Evolutionary conservation across 1,140 invertebrate genomes (phyloP).

Genomic region (Brachionus paranguensis): DNA sequence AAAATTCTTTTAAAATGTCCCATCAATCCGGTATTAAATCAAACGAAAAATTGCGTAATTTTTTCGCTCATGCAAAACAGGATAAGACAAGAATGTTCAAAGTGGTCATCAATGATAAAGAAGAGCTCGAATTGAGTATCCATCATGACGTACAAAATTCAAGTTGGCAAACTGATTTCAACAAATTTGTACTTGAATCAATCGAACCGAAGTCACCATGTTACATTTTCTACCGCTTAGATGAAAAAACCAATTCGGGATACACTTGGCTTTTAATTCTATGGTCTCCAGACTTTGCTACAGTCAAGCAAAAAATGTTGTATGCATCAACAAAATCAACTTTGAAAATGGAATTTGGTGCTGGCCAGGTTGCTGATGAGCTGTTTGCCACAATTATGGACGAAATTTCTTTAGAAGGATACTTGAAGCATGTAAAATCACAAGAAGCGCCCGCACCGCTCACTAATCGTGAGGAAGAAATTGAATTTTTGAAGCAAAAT

Average conservation of each 20-base stretch:
- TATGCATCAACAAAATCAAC: constrained; percentile 97
- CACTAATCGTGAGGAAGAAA: constrained; percentile 79
- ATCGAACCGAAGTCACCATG: constrained; percentile 76
- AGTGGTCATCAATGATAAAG: constrained; percentile 36
- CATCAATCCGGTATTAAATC: constrained; percentile 40
- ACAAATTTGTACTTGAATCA: neutral
- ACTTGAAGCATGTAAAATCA: constrained; percentile 69
- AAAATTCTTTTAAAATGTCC: constrained; percentile 18
- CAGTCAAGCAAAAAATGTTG: constrained; percentile 84
- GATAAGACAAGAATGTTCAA: neutral
- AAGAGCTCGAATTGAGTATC: neutral
- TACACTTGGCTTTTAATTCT: constrained; percentile 90
- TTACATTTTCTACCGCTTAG: constrained; percentile 84
- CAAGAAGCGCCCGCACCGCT: constrained; percentile 76
- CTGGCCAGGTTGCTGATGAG: constrained; percentile 79
- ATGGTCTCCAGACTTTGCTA: constrained; percentile 75
- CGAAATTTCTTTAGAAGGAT: constrained; percentile 74
- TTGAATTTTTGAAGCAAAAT: constrained; percentile 70
- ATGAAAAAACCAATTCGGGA: constrained; percentile 65
- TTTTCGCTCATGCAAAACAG: neutral
- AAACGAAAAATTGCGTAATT: constrained; percentile 23
- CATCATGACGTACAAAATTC: neutral
- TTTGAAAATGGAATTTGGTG: constrained; percentile 89
- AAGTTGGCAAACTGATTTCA: neutral
- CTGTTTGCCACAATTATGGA: constrained; percentile 58